These are phyloP conservation scores for Champsocephalus gunnari DNA, from an alignment of 2,797 vertebrate species.

Conservation along the genomic window DNA sequence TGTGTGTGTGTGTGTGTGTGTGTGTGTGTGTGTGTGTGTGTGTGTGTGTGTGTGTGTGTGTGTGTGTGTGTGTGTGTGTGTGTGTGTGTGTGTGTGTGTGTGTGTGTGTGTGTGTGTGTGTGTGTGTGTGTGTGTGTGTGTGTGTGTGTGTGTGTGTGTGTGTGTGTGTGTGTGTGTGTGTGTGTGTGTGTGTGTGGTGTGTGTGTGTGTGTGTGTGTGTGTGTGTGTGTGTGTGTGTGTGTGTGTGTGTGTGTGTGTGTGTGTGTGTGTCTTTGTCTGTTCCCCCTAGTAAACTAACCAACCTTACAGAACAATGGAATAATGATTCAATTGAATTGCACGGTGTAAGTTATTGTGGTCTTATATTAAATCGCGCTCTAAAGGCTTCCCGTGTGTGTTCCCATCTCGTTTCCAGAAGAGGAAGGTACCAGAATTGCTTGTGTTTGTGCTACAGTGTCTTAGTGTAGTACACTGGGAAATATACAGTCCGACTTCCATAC, in stretches of 20 bases:
- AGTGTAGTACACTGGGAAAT: not conserved
- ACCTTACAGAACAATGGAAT: constrained; percentile 45
- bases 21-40: constrained; percentile 1
- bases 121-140: no score
- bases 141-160: no score
- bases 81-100: no score
- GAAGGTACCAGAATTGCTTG: constrained; percentile 1
- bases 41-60: no score
- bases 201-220: not conserved
- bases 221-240: not conserved
- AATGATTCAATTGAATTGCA: constrained; percentile 53
- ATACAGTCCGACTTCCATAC: not conserved
- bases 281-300: constrained; percentile 53
- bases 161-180: no score
- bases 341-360: constrained; percentile 23
- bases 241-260: constrained; percentile 2
- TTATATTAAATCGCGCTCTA: constrained; percentile 39
- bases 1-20: not conserved
- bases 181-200: no score
- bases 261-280: constrained; percentile 44
- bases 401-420: constrained; percentile 5
- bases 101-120: no score
- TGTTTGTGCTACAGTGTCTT: not conserved
- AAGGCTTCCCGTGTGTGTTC: constrained; percentile 9
- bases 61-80: no score